Conservation (phyloP, 2,113 vertebrate genomes). For the Oreochromis aureus region DNA sequence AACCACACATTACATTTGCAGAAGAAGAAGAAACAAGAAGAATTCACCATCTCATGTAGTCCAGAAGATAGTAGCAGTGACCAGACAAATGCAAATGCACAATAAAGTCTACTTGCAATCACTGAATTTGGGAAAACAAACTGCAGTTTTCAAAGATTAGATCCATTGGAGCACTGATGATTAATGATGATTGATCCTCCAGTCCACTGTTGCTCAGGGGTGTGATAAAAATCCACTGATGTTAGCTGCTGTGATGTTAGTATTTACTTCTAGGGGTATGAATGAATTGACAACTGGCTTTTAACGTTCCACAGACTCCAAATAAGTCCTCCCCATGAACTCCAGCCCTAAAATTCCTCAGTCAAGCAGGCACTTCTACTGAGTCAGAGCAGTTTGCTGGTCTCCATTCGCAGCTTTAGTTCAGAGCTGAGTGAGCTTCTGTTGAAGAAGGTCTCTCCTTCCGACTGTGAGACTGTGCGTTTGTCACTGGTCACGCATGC, state of each 20-base stretch:
- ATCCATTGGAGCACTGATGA: neutral
- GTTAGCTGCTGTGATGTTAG: neutral
- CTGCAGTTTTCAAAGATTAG: neutral
- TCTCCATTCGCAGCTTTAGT: neutral
- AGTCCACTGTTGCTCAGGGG: neutral
- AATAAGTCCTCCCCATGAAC: constrained; percentile 12
- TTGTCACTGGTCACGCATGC: neutral
- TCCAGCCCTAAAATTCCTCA: neutral
- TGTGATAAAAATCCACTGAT: neutral
- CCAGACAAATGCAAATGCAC: neutral
- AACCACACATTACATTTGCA: neutral
- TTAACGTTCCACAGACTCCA: constrained; percentile 4
- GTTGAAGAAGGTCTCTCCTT: neutral
- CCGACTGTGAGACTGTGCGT: neutral
- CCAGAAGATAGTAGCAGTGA: neutral
- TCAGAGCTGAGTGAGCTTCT: neutral
- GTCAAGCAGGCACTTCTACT: neutral
- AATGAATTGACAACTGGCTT: constrained; percentile 25
- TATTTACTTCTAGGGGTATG: neutral
- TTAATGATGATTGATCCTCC: neutral
- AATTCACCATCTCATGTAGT: neutral
- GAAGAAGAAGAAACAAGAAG: neutral
- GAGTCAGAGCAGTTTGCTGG: neutral
- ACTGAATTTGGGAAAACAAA: neutral
- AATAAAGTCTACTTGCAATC: neutral